Conservation (phyloP, 2,113 vertebrate species). For the Chascanopsetta lugubris region DNA sequence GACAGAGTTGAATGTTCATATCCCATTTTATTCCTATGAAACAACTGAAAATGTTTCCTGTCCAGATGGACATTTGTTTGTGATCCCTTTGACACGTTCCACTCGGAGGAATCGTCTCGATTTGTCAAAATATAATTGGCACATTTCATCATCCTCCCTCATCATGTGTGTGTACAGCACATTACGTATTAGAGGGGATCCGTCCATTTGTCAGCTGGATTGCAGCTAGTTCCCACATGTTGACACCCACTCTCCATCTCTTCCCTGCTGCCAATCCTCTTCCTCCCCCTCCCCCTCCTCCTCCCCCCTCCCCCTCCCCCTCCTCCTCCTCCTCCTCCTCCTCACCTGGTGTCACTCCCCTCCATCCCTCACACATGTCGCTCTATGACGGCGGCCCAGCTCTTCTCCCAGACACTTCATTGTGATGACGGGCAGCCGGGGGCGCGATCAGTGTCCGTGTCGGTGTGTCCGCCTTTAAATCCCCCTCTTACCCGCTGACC, state of each 20-base stretch:
- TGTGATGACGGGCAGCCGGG: slow-evolving; percentile 54
- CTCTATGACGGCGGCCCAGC: background rate
- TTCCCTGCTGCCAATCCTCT: background rate
- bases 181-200: background rate
- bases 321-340: slow-evolving; percentile 23
- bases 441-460: background rate
- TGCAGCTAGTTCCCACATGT: slow-evolving; percentile 17
- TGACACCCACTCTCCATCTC: background rate
- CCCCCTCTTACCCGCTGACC: slow-evolving; percentile 23
- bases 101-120: background rate
- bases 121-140: background rate
- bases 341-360: slow-evolving; percentile 15
- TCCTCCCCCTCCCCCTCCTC: slow-evolving; percentile 10
- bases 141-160: slow-evolving; percentile 9
- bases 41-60: too few species aligned
- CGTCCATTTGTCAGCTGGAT: background rate
- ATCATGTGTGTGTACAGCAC: too few species aligned
- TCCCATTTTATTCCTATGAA: too few species aligned
- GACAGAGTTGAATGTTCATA: too few species aligned
- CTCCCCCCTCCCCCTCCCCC: slow-evolving; percentile 35
- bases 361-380: slow-evolving; percentile 45
- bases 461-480: slow-evolving; percentile 26
- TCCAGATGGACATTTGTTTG: background rate
- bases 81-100: background rate
- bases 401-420: slow-evolving; percentile 57